Evolutionary conservation across 2,888 invertebrate species (phyloP).

Genomic region (Synanthedon myopaeformis): DNA sequence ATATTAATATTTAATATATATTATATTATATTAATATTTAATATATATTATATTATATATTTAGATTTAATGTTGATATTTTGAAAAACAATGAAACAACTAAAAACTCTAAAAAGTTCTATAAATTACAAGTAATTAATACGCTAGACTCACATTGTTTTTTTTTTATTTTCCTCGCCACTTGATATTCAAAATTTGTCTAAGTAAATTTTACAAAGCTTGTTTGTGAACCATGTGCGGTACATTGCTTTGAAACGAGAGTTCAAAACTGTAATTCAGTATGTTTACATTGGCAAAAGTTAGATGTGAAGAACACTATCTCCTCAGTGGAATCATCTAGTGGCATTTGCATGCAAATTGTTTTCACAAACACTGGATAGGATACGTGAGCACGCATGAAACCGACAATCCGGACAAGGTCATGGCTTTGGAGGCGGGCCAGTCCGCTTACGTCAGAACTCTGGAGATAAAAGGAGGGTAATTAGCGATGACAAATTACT

Average conservation of each 20-base stretch:
- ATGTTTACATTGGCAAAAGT: not conserved
- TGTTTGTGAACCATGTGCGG: no score
- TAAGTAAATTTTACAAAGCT: no score
- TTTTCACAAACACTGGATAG: conserved; percentile 39
- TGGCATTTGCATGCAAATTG: conserved; percentile 45
- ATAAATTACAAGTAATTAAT: no score
- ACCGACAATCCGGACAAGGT: conserved; percentile 42
- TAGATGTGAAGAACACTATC: not conserved
- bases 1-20: no score
- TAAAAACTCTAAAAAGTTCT: no score
- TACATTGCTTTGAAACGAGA: not conserved
- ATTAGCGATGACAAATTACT: conserved; percentile 24
- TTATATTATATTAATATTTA: no score
- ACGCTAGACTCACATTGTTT: no score
- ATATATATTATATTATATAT: no score
- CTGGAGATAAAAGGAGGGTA: conserved; percentile 13
- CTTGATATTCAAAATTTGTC: no score
- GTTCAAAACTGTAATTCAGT: not conserved
- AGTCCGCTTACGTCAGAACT: conserved; percentile 26
- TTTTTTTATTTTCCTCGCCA: no score
- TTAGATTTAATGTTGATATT: no score
- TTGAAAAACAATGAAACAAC: no score
- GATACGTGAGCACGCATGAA: conserved; percentile 36
- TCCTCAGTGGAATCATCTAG: conserved; percentile 20
- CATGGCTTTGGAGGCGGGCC: conserved; percentile 44